Conservation (phyloP, 2,113 vertebrate species). For the Podarcis cretensis region DNA sequence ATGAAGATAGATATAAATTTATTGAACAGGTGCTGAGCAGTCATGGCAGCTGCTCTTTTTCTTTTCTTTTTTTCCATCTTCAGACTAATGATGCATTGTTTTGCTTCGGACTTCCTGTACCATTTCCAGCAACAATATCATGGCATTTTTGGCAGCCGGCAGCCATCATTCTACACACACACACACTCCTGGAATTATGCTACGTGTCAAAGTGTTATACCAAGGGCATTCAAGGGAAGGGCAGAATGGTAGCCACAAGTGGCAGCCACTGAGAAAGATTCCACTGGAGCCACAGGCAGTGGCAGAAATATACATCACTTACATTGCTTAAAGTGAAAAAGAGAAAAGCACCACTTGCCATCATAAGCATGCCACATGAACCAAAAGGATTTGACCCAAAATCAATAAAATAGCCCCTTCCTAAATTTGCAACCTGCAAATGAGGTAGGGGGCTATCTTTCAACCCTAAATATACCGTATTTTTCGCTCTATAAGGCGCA, state of each 20-base stretch:
- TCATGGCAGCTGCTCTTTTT: background rate
- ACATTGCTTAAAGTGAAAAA: background rate
- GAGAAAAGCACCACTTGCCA: background rate
- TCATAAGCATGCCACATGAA: background rate
- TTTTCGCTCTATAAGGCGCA: too few relatives aligned
- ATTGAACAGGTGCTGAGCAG: background rate
- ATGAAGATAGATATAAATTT: too few relatives aligned
- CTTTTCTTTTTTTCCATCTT: background rate
- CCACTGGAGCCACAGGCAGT: background rate
- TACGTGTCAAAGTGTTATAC: too few relatives aligned
- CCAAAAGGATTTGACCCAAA: background rate
- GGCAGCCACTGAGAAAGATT: background rate
- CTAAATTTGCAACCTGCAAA: background rate
- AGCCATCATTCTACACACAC: too few relatives aligned
- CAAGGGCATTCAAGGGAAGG: too few relatives aligned
- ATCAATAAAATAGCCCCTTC: background rate
- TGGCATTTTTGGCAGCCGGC: too few relatives aligned
- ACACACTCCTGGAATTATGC: too few relatives aligned
- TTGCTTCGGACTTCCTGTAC: background rate
- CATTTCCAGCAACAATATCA: background rate
- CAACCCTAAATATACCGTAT: slow-evolving; percentile 4
- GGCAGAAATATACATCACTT: background rate
- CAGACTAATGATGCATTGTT: background rate
- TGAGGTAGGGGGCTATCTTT: background rate
- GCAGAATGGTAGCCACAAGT: background rate